A percentile compares a stretch with the other conserved stretches of the same genome.
Evolutionary conservation across 2,113 vertebrate genomes (phyloP).

Genomic region (human (Homo sapiens)): DNA sequence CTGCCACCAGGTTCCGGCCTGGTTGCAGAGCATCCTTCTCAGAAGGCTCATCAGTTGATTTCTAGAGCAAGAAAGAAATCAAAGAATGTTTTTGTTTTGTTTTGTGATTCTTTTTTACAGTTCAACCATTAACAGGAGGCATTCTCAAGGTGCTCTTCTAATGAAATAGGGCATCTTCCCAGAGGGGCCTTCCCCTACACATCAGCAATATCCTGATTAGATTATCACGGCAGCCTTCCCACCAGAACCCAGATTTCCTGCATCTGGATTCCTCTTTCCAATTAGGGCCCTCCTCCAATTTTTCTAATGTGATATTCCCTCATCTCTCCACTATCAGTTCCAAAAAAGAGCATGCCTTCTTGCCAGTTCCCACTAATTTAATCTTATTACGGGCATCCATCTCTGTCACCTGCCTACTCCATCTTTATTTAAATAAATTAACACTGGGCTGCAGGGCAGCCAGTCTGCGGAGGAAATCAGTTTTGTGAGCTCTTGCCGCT

Average conservation of each 20-base stretch:
- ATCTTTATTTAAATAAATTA: conserved; percentile 65
- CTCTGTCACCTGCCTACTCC: conserved; percentile 53
- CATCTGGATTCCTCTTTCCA: conserved; percentile 45
- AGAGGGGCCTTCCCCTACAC: not conserved
- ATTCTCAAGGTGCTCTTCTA: not conserved
- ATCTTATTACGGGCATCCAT: conserved; percentile 47
- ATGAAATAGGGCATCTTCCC: not conserved
- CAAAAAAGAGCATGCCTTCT: conserved; percentile 5
- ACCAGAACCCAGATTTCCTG: conserved; percentile 46
- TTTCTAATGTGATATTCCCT: conserved; percentile 64
- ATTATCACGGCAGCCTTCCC: conserved; percentile 19
- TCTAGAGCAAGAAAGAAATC: conserved; percentile 78
- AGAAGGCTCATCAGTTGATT: conserved; percentile 85
- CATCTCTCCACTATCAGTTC: conserved; percentile 55
- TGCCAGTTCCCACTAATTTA: conserved; percentile 29
- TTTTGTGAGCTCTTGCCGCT: not conserved
- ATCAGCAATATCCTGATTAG: not conserved
- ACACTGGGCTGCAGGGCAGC: not conserved
- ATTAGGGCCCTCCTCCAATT: conserved; percentile 1
- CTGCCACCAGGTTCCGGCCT: conserved; percentile 94
- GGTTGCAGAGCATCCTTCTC: conserved; percentile 94
- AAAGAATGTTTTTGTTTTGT: not conserved
- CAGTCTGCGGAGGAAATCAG: conserved; percentile 9
- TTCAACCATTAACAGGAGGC: not conserved
- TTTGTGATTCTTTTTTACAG: not conserved